Conservation (phyloP, 64 coral and sea anemone species). For the Astreopora myriophthalma region DNA sequence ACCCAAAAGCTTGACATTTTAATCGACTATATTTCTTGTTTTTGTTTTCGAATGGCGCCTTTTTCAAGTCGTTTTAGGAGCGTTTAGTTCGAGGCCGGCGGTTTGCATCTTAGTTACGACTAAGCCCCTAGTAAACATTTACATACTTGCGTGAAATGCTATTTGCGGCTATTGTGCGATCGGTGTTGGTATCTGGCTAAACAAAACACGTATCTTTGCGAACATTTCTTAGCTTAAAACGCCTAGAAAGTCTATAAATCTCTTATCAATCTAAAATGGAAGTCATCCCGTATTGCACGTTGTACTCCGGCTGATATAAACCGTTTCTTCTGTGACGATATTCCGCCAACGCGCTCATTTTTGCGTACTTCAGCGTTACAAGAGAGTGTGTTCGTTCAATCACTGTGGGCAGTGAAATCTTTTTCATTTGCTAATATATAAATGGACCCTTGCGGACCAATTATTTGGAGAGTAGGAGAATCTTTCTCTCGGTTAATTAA, state of each 20-base stretch:
- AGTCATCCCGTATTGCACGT: conserved; percentile 13
- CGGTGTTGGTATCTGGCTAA: not conserved
- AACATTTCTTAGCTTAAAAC: not conserved
- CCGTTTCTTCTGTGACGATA: not conserved
- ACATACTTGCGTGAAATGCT: conserved; percentile 13
- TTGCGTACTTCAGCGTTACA: not conserved
- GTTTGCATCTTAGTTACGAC: conserved; percentile 1
- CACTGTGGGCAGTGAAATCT: not conserved
- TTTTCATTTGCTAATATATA: not conserved
- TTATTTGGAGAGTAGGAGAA: too few species aligned
- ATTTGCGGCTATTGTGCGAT: not conserved
- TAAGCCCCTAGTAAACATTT: conserved; percentile 34
- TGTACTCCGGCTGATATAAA: not conserved
- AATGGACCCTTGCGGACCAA: not conserved
- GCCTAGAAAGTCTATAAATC: not conserved
- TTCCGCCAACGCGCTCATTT: conserved; percentile 12
- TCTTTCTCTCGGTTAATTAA: not conserved
- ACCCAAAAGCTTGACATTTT: not conserved
- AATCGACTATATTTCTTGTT: not conserved
- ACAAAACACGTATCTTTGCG: not conserved
- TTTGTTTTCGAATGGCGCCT: not conserved
- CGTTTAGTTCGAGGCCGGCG: not conserved
- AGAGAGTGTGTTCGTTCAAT: not conserved
- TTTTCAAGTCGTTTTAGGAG: not conserved
- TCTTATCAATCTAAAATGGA: not conserved